Conservation (phyloP, 2,888 invertebrate genomes). For the Laothoe populi region DNA sequence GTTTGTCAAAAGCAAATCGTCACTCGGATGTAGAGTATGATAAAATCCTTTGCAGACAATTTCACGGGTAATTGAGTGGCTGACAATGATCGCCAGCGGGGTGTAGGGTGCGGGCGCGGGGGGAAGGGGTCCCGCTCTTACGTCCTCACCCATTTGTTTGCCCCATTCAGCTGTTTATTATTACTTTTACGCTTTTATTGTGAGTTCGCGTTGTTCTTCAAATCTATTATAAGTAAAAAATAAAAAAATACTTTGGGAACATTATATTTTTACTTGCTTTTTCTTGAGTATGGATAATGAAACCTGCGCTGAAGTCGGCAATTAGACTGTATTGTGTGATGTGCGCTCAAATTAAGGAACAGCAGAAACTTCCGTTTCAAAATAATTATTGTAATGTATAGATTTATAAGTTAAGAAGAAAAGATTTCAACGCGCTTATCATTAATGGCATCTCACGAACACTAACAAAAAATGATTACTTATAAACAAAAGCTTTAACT, state of each 20-base stretch:
- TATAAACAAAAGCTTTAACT: conserved; percentile 19
- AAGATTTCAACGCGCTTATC: conserved; percentile 41
- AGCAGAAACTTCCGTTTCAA: no score
- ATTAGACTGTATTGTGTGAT: no score
- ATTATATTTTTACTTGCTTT: no score
- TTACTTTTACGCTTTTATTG: conserved; percentile 54
- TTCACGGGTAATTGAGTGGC: conserved; percentile 76
- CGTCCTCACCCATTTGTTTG: conserved; percentile 52
- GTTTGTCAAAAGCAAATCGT: conserved; percentile 18
- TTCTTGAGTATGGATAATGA: no score
- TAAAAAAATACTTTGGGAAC: conserved; percentile 34
- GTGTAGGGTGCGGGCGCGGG: conserved; percentile 37
- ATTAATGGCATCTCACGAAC: conserved; percentile 24
- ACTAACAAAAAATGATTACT: conserved; percentile 19
- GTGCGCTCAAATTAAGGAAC: no score
- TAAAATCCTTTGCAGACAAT: conserved; percentile 65
- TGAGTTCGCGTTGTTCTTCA: conserved; percentile 44
- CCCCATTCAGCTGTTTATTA: conserved; percentile 54
- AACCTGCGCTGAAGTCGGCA: no score
- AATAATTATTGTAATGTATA: conserved; percentile 32
- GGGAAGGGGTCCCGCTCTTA: background rate
- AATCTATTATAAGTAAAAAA: conserved; percentile 40
- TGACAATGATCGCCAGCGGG: conserved; percentile 58
- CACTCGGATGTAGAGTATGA: conserved; percentile 40
- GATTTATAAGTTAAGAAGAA: conserved; percentile 31